Evolutionary conservation across 2,888 invertebrate genomes (phyloP), one percentile per base, ranked within the genome.

Genomic region (Dioctria linearis): DNA sequence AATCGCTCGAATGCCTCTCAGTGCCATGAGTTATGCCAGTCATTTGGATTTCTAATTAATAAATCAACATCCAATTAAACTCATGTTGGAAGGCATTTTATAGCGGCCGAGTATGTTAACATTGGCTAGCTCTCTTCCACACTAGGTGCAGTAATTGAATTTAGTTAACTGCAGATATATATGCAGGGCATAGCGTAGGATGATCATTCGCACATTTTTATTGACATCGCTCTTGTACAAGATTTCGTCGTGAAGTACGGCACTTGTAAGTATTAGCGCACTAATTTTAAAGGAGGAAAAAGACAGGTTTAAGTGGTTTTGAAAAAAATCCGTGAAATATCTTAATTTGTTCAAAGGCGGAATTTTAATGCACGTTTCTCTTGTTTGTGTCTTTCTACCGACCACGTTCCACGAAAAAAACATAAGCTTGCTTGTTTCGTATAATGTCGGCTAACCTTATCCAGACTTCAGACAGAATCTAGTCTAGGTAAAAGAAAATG

Each of bases 61-160:
- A 67, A 67, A 67, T 67, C 67, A 67, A 67, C 46, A 46, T 43
- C 67, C 43, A 67, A 67, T 67, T 46, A 67, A 67, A 67, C 13
- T 46, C n/a, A 46, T 49, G 67, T 67, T 67, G 13, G 46, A 67
- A 8, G 67, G 43, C 43, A 67, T 49, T 67, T 61, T 67, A 43
- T 43, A 13, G 46, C 40, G 11, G 8, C 37, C 61, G 37, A 25
- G 61, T 37, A 61, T 6, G 37, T 61, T 39, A 37, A 61, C 25
- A 8, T 61, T 37, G 25, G 61, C 39, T 37, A 11, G 46, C 54
- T 25, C 25, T 11, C 54, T 11, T 25, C 25, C 25, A 25, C 25
- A 1, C 25, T 25, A 25, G 2, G 54, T n/a, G 11, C 11, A n/a
- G 4, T 54, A 54, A 54, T 54, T 54, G 54, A 54, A 54, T 54